Conservation (phyloP, 2,113 vertebrate species). For the Tylochromis polylepis region DNA sequence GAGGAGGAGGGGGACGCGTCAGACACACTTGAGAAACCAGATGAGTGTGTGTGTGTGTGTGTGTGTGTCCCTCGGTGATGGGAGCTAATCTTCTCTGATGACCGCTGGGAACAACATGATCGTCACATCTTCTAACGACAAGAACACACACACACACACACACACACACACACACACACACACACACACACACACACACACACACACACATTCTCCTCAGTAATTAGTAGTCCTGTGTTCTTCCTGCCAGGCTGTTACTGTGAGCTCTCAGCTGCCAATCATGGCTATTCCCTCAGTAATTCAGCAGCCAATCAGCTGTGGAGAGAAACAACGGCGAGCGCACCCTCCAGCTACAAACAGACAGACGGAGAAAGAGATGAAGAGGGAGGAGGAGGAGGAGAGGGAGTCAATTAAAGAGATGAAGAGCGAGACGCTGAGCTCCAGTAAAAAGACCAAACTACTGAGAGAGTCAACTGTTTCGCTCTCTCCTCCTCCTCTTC, state of each 20-base stretch:
- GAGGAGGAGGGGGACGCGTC: not conserved
- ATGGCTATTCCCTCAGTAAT: slow-evolving; percentile 14
- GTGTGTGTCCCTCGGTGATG: not conserved
- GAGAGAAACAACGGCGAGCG: not conserved
- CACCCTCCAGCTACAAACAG: slow-evolving; percentile 28
- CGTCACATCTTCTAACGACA: slow-evolving; percentile 12
- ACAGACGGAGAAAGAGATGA: not conserved
- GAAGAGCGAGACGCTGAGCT: not conserved
- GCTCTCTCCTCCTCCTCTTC: not conserved
- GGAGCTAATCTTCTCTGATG: slow-evolving; percentile 52
- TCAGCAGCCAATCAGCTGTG: slow-evolving; percentile 33
- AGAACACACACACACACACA: not conserved
- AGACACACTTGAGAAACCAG: not conserved
- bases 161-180: not conserved
- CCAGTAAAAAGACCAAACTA: not conserved
- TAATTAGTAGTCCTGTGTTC: slow-evolving; percentile 54
- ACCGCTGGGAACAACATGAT: slow-evolving; percentile 28
- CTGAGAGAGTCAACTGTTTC: not conserved
- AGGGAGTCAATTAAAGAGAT: not conserved
- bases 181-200: not conserved
- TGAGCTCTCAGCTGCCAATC: slow-evolving; percentile 46
- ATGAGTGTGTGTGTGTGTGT: not conserved
- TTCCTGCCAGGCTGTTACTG: slow-evolving; percentile 29
- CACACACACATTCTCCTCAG: not conserved
- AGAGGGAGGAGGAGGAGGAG: not conserved